Evolutionary conservation across 2,888 invertebrate species (phyloP).

Genomic region (Stenurella melanura): DNA sequence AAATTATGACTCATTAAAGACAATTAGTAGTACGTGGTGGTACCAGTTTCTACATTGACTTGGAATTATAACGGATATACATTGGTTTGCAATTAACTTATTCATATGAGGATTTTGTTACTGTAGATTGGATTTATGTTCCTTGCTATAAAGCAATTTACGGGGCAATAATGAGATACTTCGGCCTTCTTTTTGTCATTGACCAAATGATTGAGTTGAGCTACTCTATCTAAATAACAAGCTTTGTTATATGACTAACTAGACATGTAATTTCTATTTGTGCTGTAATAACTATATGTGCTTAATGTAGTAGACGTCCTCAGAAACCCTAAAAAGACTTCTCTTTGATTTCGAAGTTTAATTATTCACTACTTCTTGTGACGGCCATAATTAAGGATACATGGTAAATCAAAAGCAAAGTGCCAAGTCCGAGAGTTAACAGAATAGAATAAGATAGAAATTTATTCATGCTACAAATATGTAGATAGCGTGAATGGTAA

Average conservation of each 20-base stretch:
- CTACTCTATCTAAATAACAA: neutral
- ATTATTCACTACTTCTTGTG: no score
- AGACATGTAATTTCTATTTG: no score
- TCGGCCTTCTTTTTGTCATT: neutral
- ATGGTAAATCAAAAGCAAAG: no score
- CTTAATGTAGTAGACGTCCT: no score
- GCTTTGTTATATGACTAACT: neutral
- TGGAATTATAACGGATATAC: conserved; percentile 13
- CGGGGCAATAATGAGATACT: neutral
- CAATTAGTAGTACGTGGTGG: conserved; percentile 29
- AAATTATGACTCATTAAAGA: conserved; percentile 32
- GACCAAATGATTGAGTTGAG: neutral
- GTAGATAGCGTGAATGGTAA: no score
- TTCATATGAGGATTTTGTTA: conserved; percentile 6
- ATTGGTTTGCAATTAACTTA: conserved; percentile 26
- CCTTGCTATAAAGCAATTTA: neutral
- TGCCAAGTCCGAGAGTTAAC: no score
- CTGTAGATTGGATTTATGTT: conserved; percentile 1
- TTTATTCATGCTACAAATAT: no score
- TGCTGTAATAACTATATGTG: no score
- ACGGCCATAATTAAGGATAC: no score
- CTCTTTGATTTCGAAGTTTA: no score
- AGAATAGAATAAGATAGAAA: no score
- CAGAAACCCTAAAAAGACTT: no score
- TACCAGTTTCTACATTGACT: conserved; percentile 23